Percentiles rank a stretch among this genome's conserved stretches.
These are phyloP conservation scores for Gryllus bimaculatus DNA, from an alignment of 1,140 invertebrate species.

Conservation along the genomic window DNA sequence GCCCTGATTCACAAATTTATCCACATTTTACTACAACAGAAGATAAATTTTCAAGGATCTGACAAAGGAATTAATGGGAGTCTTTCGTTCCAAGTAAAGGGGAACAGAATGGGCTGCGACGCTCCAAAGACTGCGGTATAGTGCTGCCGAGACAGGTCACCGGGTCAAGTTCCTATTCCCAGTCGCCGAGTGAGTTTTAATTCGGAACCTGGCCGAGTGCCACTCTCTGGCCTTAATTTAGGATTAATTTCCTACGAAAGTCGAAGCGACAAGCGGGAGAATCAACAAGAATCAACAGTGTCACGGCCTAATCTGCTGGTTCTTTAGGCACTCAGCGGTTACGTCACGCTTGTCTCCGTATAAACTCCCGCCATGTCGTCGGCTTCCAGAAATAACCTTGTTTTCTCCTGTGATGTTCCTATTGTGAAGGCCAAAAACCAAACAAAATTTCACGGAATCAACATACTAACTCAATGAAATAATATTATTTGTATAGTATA, in stretches of 20 bases:
- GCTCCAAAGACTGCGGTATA: not conserved
- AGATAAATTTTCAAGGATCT: too few relatives aligned
- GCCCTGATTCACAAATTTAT: too few relatives aligned
- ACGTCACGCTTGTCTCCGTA: not conserved
- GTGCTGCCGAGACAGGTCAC: not conserved
- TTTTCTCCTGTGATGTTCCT: too few relatives aligned
- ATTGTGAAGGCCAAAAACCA: too few relatives aligned
- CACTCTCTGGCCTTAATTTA: not conserved
- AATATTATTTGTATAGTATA: too few relatives aligned
- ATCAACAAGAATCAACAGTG: not conserved
- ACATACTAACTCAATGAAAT: too few relatives aligned
- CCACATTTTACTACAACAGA: too few relatives aligned
- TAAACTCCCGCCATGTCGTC: not conserved
- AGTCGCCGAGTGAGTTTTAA: not conserved
- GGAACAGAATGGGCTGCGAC: too few relatives aligned
- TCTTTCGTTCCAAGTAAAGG: too few relatives aligned
- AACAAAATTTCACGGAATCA: too few relatives aligned
- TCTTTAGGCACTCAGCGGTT: not conserved
- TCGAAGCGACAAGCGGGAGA: not conserved
- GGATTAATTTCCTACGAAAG: not conserved
- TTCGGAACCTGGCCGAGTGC: not conserved
- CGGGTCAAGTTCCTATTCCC: slow-evolving; percentile 2
- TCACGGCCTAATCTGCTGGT: not conserved
- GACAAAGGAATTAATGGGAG: too few relatives aligned
- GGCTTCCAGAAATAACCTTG: too few relatives aligned